Conservation (phyloP, 2,888 invertebrate species). For the Lamellibrachia columna region DNA sequence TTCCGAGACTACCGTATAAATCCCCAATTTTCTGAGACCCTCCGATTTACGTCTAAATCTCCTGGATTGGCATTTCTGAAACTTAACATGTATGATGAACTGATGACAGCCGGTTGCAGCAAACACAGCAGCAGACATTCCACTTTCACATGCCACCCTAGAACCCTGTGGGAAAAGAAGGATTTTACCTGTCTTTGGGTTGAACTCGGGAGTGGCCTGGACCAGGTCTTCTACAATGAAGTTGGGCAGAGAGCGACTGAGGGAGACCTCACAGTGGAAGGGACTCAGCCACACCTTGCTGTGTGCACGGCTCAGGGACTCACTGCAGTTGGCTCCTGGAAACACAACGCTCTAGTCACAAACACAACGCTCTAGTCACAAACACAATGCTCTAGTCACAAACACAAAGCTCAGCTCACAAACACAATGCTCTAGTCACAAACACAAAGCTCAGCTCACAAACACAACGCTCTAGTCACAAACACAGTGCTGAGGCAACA, state of each 20-base stretch:
- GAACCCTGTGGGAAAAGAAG: not conserved
- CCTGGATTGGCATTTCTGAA: too few species aligned
- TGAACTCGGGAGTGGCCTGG: constrained; percentile 46
- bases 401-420: not conserved
- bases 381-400: not conserved
- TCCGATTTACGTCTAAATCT: too few species aligned
- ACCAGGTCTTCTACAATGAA: constrained; percentile 50
- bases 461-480: not conserved
- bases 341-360: constrained; percentile 18
- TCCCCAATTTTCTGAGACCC: too few species aligned
- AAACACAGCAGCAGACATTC: too few species aligned
- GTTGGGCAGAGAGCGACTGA: constrained; percentile 45
- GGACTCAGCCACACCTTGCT: constrained; percentile 45
- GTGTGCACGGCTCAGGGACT: constrained; percentile 38
- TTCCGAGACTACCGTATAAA: too few species aligned
- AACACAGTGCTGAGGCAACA: not conserved
- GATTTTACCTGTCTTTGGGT: constrained; percentile 49
- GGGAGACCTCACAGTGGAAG: constrained; percentile 51
- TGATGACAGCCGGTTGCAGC: too few species aligned
- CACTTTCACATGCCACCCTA: not conserved
- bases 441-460: not conserved
- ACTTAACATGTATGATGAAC: too few species aligned
- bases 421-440: not conserved
- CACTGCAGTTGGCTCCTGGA: constrained; percentile 53
- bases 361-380: not conserved